These are phyloP conservation scores for Harpagifer antarcticus DNA, from an alignment of 2,797 vertebrate species.

Conservation along the genomic window DNA sequence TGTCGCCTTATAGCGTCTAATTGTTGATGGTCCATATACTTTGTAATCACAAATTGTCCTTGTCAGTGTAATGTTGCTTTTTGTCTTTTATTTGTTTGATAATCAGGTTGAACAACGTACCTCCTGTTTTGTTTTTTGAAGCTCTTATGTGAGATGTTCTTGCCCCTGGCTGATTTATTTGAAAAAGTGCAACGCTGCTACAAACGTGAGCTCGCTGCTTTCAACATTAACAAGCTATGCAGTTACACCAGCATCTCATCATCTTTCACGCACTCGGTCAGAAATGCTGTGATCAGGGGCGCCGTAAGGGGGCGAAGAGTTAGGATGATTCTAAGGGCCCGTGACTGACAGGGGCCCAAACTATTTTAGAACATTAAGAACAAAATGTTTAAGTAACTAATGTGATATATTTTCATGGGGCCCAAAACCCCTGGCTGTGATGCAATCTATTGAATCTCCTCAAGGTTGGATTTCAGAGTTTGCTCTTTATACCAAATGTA, in stretches of 20 bases:
- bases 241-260: slow-evolving; percentile 28
- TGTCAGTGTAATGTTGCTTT: slow-evolving; percentile 30
- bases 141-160: slow-evolving; percentile 27
- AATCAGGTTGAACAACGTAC: slow-evolving; percentile 36
- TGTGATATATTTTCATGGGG: no score
- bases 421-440: no score
- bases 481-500: neutral
- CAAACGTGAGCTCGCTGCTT: slow-evolving; percentile 25
- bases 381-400: no score
- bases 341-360: no score
- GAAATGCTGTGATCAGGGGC: neutral
- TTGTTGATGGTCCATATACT: slow-evolving; percentile 29
- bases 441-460: slow-evolving; percentile 31
- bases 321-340: no score
- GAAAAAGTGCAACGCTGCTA: slow-evolving; percentile 38
- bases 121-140: slow-evolving; percentile 30
- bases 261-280: neutral
- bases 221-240: slow-evolving; percentile 31
- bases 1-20: slow-evolving; percentile 12
- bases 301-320: no score
- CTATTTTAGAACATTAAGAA: no score
- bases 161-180: slow-evolving; percentile 26
- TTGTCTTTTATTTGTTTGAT: slow-evolving; percentile 2
- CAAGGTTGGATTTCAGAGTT: slow-evolving; percentile 22
- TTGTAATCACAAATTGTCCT: slow-evolving; percentile 19